Evolutionary conservation across 2,113 vertebrate genomes (phyloP), one percentile per base, ranked within the genome.

Genomic region (Alethe diademata): DNA sequence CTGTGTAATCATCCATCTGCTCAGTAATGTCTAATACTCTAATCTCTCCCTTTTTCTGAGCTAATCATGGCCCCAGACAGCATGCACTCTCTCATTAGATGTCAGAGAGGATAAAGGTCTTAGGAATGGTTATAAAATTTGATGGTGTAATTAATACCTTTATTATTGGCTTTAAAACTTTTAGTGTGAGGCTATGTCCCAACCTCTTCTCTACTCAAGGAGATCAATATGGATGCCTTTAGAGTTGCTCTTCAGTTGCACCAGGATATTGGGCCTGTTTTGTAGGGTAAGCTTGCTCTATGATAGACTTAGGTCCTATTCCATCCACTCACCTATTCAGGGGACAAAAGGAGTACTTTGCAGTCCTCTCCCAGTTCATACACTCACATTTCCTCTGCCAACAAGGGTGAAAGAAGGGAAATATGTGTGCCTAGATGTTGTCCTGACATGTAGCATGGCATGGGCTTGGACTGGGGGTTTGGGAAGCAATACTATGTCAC

Each of bases 1-100:
- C 88, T 91, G n/a, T 89, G 82, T 90, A 97, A 94, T 79, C 88
- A 94, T 88, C 96, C 95, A 97, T 96, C 97, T 97, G 96, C 88
- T 97, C 89, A 90, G 96, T 96, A 97, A 97, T 96, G 96, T 93
- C 92, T 97, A 95, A 96, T 71, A 76, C 92, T 58, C 83, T 98
- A 97, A 97, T 96, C 86, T 92, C 80, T 92, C 85, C 86, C 58
- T 72, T 90, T 95, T 81, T 89, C 75, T 93, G 78, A 96, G 91
- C 86, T 96, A 92, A 97, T 97, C 79, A 58, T 20, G 60, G 56
- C 72, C 80, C 84, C 92, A 97, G 96, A 96, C 91, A 92, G 76
- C 66, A 50, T 38, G 74, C 43, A 90, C 74, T 82, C 70, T 75
- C 73, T 90, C 80, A 85, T 92, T 92, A 92, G 88, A 66, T 87